Conservation (phyloP, 2,113 vertebrate species). For the Silurus glanis region DNA sequence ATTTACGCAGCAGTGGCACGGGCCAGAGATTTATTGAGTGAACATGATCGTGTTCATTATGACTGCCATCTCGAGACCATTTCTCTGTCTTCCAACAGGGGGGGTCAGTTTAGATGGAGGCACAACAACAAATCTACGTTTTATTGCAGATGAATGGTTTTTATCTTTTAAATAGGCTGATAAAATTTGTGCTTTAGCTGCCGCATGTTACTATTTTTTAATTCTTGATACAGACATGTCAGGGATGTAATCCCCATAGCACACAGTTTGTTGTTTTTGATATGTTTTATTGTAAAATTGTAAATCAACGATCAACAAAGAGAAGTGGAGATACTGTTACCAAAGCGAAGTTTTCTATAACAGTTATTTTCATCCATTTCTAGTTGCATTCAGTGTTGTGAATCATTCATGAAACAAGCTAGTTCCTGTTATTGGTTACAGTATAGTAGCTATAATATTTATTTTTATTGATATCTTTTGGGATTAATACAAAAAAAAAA, state of each 20-base stretch:
- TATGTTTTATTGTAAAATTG: neutral
- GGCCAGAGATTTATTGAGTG: slow-evolving; percentile 99
- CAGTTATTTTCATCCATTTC: neutral
- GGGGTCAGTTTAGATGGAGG: slow-evolving; percentile 84
- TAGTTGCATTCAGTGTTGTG: neutral
- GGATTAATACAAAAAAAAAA: too few relatives aligned
- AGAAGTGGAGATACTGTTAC: neutral
- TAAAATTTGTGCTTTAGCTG: neutral
- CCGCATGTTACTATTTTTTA: neutral
- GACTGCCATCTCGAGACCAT: slow-evolving; percentile 97
- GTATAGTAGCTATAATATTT: neutral
- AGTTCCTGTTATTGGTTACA: neutral
- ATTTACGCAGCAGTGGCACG: slow-evolving; percentile 99
- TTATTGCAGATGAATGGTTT: slow-evolving; percentile 56
- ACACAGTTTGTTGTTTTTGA: neutral
- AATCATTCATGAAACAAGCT: neutral
- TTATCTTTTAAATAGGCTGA: neutral
- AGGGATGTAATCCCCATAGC: neutral
- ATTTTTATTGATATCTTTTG: neutral
- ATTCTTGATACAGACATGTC: neutral
- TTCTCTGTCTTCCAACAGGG: slow-evolving; percentile 95
- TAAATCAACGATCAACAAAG: neutral
- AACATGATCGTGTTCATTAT: slow-evolving; percentile 99
- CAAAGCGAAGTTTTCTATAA: neutral
- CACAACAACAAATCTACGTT: slow-evolving; percentile 78